These are phyloP conservation scores for Diploscapter pachys DNA, from an alignment of 1,140 invertebrate species.

Conservation along the genomic window DNA sequence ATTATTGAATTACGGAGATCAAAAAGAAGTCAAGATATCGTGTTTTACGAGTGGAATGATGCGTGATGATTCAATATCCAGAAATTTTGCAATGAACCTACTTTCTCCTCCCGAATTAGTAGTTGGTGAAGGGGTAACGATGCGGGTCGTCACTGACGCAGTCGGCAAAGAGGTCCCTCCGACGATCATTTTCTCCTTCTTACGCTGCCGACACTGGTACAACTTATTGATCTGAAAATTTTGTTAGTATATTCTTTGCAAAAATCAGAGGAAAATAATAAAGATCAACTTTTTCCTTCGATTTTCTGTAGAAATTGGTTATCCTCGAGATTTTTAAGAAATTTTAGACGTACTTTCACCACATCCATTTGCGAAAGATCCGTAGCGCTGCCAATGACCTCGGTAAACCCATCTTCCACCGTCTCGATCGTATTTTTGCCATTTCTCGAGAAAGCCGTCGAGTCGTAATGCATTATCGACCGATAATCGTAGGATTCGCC, in stretches of 20 bases:
- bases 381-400: conserved; percentile 47
- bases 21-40: neutral
- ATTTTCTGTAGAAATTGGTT: conserved; percentile 3
- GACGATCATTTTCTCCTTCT: conserved; percentile 19
- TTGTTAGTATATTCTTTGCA: conserved; percentile 3
- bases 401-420: conserved; percentile 48
- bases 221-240: conserved; percentile 47
- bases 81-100: conserved; percentile 3
- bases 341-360: conserved; percentile 36
- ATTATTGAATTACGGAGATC: too few species aligned
- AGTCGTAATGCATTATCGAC: conserved; percentile 56
- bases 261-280: conserved; percentile 3
- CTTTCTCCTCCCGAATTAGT: conserved; percentile 16
- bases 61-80: neutral
- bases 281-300: conserved; percentile 3
- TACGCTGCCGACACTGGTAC: conserved; percentile 34
- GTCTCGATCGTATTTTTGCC: conserved; percentile 57
- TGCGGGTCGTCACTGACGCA: too few species aligned
- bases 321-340: neutral
- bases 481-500: conserved; percentile 55
- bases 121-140: neutral
- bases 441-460: conserved; percentile 53
- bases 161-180: neutral
- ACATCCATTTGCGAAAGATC: conserved; percentile 55
- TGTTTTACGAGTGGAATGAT: conserved; percentile 8